Base-by-base conservation (phyloP, 1,140 invertebrate species). In the Lasaia peninsularis region DNA sequence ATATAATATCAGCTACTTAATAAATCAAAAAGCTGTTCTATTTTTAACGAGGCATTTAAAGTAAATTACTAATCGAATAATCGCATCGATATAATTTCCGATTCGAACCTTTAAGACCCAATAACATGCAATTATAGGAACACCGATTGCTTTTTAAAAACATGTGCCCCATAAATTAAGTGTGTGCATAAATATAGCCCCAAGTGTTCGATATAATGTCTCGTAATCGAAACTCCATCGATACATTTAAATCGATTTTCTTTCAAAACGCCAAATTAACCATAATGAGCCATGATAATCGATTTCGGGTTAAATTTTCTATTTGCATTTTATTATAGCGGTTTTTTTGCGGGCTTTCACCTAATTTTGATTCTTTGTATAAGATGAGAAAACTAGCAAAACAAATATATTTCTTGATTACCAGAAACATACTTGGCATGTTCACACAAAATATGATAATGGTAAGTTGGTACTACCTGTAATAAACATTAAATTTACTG, bases 181-280 rank as follows among this genome's bases (percentile, higher is more conserved):
- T 53, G 37, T 40, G 54, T 63, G 60, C 67, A 63, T 70, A 70
- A 73, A 67, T 55, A 65, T 55, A 56, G 65, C 64, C 63, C 21
- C 56, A 44, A 59, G 71, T 52, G 66, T 59, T 61, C 67, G 60
- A 68, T 71, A 59, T 78, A 77, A 81, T 79, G 75, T 71, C 66
- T 71, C 59, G 67, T 69, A 78, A 80, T 81, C 71, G 72, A 62
- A 69, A 76, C 80, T 82, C 80, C 75, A 77, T 75, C 83, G 80
- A 80, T 80, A 82, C 73, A 84, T 81, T 78, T 75, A 86, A 82
- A 82, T 84, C 79, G 82, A 82, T 82, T 76, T 80, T 82, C 73
- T 66, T 60, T 75, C 82, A 75, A 80, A 81, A 75, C 69, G 75
- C 71, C 60, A 75, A 78, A 86, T 86, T 86, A 86, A 80, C 75